Evolutionary conservation across 2,113 vertebrate species (phyloP), one percentile per base, ranked within the genome.

Genomic region (Bubo blakistoni): DNA sequence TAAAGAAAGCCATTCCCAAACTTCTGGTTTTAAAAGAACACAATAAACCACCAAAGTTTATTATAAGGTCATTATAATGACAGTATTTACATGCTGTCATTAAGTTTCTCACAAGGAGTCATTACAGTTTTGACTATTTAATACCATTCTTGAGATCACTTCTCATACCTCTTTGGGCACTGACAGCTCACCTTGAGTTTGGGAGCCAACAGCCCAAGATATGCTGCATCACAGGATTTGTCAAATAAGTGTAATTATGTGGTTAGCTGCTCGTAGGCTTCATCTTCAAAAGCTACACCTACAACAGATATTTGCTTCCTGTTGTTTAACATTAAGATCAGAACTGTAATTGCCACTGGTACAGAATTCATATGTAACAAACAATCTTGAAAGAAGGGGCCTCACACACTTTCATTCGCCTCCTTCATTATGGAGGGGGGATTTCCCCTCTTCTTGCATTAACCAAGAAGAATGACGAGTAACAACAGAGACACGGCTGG

Each of bases 381-480:
- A 59, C 12, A 34, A 4, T 18, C 17, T 13, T 20, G 14, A 57
- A 65, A 61, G 63, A 61, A 70, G 21, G 11, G 38, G 38, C n/a
- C 22, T 40, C 30, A 5, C 18, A n/a, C 2, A 5, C 26, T 79
- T 71, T 20, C 21, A 14, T 7, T 58, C 1, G 2, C 2, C 18
- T 59, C 30, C 34, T 42, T 24, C 17, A 1, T 47, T 21, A 47
- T 5, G 46, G 46, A 47, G 18, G 46, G 5, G 24, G 38, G 10
- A 17, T 30, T 26, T 44, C 25, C 34, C 20, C 14, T 27, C 7
- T 5, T 32, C 42, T 40, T 66, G n/a, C 67, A 21, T 21, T 8
- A 78, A 10, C 36, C 13, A 9, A 78, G 49, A 58, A 10, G 10
- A 49, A 76, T 1, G 3, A 62, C 2, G 11, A 72, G 38, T 58